Evolutionary conservation across 2,888 invertebrate species (phyloP), one percentile per base, ranked within the genome.

Genomic region (Melanostoma mellinum): DNA sequence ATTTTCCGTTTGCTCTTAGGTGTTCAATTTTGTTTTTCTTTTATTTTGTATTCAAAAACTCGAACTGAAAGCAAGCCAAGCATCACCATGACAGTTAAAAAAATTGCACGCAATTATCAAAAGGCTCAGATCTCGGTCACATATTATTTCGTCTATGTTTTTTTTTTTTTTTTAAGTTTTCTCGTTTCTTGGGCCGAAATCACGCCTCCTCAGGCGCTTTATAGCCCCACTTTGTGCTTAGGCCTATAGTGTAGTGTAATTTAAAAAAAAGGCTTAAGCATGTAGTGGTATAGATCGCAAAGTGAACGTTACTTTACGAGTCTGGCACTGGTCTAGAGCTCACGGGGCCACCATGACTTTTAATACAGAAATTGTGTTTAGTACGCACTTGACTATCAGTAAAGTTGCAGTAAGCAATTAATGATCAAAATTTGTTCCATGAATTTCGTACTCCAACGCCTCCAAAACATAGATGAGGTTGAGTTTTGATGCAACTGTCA

Each of bases 171-270:
- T 63, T 53, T 50, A 50, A 30, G 5, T 46, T 58, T 36, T 46
- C 9, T 67, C 42, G 20, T 63, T 42, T 0, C 42, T 69, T 36
- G 33, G 56, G 6, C 46, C 50, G 55, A 79, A 55, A 79, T 82
- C 77, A 82, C 81, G 82, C 78, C 82, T 82, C 82, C 78, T 74
- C 81, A 68, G 81, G 81, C 81, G 73, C 61, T 63, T 77, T 61
- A 53, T 69, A 69, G 78, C 73, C 78, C 81, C 81, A 82, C 77
- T 77, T 53, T 71, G 48, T 32, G 33, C 65, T 67, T 6, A 46
- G 52, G 10, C 30, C 58, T 56, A n/a, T 56, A n/a, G 32, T 36
- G 35, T 69, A 56, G 30, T 61, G 46, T 68, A 72, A 68, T 82
- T 68, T 77, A 72, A 55, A 73, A 77, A 77, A 68, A 44, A 48